Percentiles rank a stretch among this genome's conserved stretches.
phyloP scores from a whole-genome alignment of 1,140 invertebrate species.

The honey bee (Apis mellifera) region DNA sequence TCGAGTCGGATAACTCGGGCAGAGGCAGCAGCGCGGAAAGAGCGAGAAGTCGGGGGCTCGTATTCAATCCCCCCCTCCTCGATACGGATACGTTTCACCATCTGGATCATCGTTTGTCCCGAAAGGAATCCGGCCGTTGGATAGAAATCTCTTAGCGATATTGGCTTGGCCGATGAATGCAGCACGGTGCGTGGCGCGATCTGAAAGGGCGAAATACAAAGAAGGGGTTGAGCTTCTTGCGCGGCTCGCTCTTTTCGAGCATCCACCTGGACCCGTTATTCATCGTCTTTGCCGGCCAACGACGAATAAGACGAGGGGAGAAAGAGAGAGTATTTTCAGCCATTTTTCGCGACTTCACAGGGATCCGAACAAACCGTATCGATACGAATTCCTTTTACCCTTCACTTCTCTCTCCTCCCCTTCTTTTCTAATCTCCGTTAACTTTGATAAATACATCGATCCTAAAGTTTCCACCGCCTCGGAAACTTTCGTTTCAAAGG shows the following conservation, averaged over 20 bases:
- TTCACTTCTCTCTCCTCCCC: too few relatives aligned
- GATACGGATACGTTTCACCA: too few relatives aligned
- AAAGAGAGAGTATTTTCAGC: neutral
- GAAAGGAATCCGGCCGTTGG: neutral
- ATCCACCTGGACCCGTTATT: slow-evolving; percentile 3
- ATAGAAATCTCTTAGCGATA: slow-evolving; percentile 28
- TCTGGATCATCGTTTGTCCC: slow-evolving; percentile 1
- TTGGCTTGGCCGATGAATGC: slow-evolving; percentile 15
- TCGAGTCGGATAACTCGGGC: neutral
- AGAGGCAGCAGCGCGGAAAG: too few relatives aligned
- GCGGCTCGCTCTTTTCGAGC: neutral
- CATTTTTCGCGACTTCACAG: neutral
- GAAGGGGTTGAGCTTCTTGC: neutral
- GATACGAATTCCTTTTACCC: neutral
- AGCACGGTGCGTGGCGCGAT: slow-evolving; percentile 1
- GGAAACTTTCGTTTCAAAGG: neutral
- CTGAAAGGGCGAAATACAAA: slow-evolving; percentile 19
- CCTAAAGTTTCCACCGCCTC: neutral
- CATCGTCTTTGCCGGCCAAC: slow-evolving; percentile 1
- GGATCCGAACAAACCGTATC: neutral
- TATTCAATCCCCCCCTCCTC: neutral
- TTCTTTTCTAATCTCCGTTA: neutral
- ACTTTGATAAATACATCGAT: neutral
- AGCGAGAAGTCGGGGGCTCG: neutral
- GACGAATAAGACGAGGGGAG: too few relatives aligned